Evolutionary conservation across 2,888 invertebrate genomes (phyloP), one percentile per base, ranked within the genome.

Genomic region (Polyommatus icarus): DNA sequence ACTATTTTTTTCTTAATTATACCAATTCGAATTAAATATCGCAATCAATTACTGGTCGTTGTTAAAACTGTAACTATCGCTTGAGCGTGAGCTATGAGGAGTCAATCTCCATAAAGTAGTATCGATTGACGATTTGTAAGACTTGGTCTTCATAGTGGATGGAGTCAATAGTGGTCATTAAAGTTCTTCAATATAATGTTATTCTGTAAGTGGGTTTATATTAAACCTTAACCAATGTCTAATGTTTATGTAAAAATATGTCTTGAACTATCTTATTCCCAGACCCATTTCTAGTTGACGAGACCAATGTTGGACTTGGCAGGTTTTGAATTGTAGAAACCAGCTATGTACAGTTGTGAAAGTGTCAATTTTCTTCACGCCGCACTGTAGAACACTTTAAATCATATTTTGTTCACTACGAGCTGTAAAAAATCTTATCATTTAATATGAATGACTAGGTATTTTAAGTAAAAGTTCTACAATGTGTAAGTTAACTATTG

Each of bases 381-480:
- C 36, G 36, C 36, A 36, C 36, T 67, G 29, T 67, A 67, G 12
- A n/a, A n/a, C n/a, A n/a, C n/a, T 6, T 67, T 20, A 59, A 8
- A 59, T 8, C 24, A 24, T 67, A n/a, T n/a, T n/a, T 67, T 29
- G 15, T 2, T 29, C 15, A 29, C 29, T 67, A 67, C 67, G 29
- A 67, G 67, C 29, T 32, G 67, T 29, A 67, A 67, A 67, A 67
- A 67, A 8, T 5, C 15, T 20, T 20, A 59, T 18, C 67, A 67
- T 67, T 67, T 29, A 67, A 32, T 67, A 67, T 32, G 67, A 67
- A 67, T 67, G 67, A 67, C 29, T 67, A 15, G 67, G 15, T 67
- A 29, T 67, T 67, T 67, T 32, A 5, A 67, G 67, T 18, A 24
- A 67, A 67, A 29, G 67, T 67, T 61, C 15, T 67, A 29, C 32